Base-by-base conservation (phyloP, 2,888 invertebrate species). In the Pharmacophagus antenor region DNA sequence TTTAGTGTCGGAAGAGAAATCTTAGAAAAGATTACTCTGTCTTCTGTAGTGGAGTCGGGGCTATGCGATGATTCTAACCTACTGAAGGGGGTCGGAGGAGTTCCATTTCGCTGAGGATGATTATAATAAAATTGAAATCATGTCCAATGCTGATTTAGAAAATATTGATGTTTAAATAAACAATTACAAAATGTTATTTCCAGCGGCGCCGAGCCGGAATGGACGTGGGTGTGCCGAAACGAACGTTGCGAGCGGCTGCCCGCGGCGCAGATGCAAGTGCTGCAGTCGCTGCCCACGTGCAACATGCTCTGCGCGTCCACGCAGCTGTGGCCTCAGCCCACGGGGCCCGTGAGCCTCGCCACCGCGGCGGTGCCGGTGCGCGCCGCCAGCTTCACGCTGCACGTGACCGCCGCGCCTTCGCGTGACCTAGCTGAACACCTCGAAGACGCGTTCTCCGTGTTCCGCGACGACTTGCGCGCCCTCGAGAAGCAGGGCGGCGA, bases 321-420 rank as follows among this genome's bases (percentile, higher is more conserved):
- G 25, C 94, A 95, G 68, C 91, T 96, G 23, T 96, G 96, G 96
- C 96, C 96, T 25, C 94, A 94, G 79, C 96, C 96, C 54, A 95
- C 95, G 2, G 94, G 94, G 0, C 93, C 93, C 61, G 92, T 94
- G 27, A 90, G 92, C 64, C 90, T 96, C 22, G 94, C 94, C 65
- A 92, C 92, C 18, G 92, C 92, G 57, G 93, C 94, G 22, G 88
- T 93, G 20, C 91, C 92, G 23, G 93, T 94, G 65, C 84, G 89
- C 57, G 84, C 92, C 17, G 83, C 91, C 61, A 88, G 88, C 53
- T 81, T 94, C 62, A 79, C 84, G 15, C 82, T 93, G 51, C 83
- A 91, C 62, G 77, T 91, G 6, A 57, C 74, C 2, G 67, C 83
- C 0, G 74, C 82, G 7, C 91, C 91, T 3, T 87, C 86, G 0